Percentiles rank a stretch among this genome's conserved stretches.
Conservation (phyloP, 1,140 invertebrate genomes). For the Campodea augens region DNA sequence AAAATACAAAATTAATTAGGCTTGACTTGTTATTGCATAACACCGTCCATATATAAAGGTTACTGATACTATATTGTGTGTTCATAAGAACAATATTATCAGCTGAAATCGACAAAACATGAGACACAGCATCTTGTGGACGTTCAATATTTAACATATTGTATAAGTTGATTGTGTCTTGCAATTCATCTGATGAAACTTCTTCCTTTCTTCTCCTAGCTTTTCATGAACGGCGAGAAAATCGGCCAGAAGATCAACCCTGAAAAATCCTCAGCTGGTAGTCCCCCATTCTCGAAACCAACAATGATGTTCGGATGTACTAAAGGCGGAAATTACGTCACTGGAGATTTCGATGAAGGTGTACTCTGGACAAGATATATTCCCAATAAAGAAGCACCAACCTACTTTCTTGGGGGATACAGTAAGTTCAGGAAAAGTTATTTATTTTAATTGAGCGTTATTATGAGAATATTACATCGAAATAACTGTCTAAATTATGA, state of each 20-base stretch:
- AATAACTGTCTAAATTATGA: too few species aligned
- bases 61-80: too few species aligned
- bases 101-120: too few species aligned
- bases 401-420: not conserved
- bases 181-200: not conserved
- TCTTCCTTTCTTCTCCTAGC: conserved; percentile 4
- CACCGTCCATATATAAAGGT: too few species aligned
- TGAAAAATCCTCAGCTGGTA: not conserved
- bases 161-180: too few species aligned
- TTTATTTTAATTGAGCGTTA: too few species aligned
- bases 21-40: too few species aligned
- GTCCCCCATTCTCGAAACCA: not conserved
- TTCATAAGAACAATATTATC: too few species aligned
- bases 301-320: not conserved
- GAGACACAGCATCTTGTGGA: not conserved
- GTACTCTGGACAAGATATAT: not conserved
- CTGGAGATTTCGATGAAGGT: not conserved
- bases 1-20: not conserved
- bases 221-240: conserved; percentile 10
- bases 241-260: conserved; percentile 8
- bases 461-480: too few species aligned
- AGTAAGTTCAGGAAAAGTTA: not conserved
- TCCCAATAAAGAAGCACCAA: not conserved
- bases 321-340: not conserved
- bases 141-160: too few species aligned